Conservation (phyloP, 2,113 vertebrate genomes). For the Arvicanthis niloticus region DNA sequence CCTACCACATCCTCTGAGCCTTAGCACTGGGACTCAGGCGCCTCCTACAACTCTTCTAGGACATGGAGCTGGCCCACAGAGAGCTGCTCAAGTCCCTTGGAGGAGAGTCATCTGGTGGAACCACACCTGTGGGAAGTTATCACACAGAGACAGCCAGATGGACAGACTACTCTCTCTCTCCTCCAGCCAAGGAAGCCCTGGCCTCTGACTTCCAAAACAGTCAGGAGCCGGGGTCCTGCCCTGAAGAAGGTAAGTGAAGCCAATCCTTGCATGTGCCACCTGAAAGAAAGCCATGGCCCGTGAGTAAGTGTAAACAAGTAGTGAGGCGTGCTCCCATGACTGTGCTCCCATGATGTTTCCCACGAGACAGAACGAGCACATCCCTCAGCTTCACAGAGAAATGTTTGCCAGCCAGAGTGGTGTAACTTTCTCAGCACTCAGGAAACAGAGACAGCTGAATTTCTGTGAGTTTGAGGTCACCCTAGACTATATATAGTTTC, state of each 20-base stretch:
- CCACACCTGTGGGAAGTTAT: slow-evolving; percentile 62
- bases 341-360: too few species aligned
- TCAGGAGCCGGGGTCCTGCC: background rate
- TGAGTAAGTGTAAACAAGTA: background rate
- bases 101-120: background rate
- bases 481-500: background rate
- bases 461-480: background rate
- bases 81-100: slow-evolving; percentile 80
- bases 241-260: slow-evolving; percentile 61
- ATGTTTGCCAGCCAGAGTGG: background rate
- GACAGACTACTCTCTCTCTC: slow-evolving; percentile 43
- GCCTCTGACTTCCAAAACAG: slow-evolving; percentile 1
- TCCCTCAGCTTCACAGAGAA: background rate
- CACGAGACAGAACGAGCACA: background rate
- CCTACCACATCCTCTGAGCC: background rate
- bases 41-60: slow-evolving; percentile 56
- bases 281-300: rapidly evolving
- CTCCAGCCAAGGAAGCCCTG: slow-evolving; percentile 40
- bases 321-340: background rate
- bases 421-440: background rate
- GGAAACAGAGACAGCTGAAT: background rate
- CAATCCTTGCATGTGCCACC: rapidly evolving
- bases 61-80: slow-evolving; percentile 83
- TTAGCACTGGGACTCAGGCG: background rate
- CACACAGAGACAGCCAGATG: background rate